Evolutionary conservation across 2,113 vertebrate genomes (phyloP).

Genomic region (Setophaga petechia): DNA sequence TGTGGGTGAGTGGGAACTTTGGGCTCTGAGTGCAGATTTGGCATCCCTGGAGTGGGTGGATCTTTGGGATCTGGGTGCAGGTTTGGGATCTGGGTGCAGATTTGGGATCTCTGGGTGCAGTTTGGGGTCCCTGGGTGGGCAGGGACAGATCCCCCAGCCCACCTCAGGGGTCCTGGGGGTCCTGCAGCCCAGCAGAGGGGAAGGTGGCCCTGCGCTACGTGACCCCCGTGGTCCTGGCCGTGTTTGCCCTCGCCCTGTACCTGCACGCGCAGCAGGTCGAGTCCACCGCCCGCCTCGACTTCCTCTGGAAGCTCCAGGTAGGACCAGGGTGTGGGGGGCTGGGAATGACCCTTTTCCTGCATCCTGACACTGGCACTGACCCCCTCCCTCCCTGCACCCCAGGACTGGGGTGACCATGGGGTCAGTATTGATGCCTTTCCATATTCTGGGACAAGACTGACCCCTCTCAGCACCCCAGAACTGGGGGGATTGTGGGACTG

Average conservation of each 20-base stretch:
- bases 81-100: too few relatives aligned
- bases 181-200: slow-evolving; percentile 44
- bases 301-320: slow-evolving; percentile 99
- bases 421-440: too few relatives aligned
- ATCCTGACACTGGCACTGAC: not conserved
- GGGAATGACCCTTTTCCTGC: rapidly evolving
- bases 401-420: not conserved
- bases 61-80: too few relatives aligned
- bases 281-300: slow-evolving; percentile 94
- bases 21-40: too few relatives aligned
- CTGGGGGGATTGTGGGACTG: too few relatives aligned
- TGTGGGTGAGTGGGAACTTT: not conserved
- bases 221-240: slow-evolving; percentile 91
- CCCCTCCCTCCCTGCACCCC: not conserved
- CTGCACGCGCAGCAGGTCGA: slow-evolving; percentile 97
- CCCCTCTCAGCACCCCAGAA: too few relatives aligned
- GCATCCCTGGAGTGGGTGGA: too few relatives aligned
- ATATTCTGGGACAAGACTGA: too few relatives aligned
- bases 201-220: slow-evolving; percentile 92
- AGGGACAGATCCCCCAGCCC: not conserved
- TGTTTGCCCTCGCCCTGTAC: slow-evolving; percentile 93
- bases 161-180: not conserved
- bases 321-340: not conserved
- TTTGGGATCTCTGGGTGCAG: too few relatives aligned
- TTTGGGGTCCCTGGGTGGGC: not conserved